Evolutionary conservation across 2,113 vertebrate species (phyloP), one percentile per base, ranked within the genome.

Genomic region (Melanostigma gelatinosum): DNA sequence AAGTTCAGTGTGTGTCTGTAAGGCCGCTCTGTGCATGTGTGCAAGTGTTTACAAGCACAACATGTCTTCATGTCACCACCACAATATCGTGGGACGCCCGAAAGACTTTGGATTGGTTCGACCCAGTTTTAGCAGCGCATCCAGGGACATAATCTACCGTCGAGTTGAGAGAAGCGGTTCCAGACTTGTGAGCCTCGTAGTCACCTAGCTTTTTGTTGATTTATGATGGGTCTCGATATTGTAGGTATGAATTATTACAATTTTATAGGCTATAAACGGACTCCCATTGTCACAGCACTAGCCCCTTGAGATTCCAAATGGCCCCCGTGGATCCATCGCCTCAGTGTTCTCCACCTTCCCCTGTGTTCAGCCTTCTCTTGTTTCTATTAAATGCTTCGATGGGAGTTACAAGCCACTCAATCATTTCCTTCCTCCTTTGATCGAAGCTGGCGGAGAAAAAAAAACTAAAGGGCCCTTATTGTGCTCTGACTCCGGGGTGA

Each of bases 351-450:
- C 46, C 52, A 4, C 54, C 81, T 60, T 74, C 52, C 57, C 32
- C 24, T 58, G 62, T 63, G 60, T 77, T 4, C 7, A 69, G 62
- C 15, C 22, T 27, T 50, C 84, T 84, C 79, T 65, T 72, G 65
- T 83, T 79, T 34, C 82, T 67, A 83, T 92, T 80, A 92, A 83
- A 85, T 32, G 83, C 79, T 74, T 88, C 80, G 11, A 57, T 71
- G 67, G 83, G 87, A 82, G 55, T 90, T 82, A 86, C 75, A 62
- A 84, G 73, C 74, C 79, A 55, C 82, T 93, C 90, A 54, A 82
- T 91, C 83, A 83, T 64, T 58, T 68, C 60, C 72, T 69, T 60
- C 74, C 77, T 5, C 34, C 82, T 92, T 85, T 89, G 84, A 89
- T 84, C 55, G 42, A 66, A 79, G 82, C 81, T 22, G 69, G 58